Conservation (phyloP, 2,888 invertebrate species). For the Pasiphila rectangulata region DNA sequence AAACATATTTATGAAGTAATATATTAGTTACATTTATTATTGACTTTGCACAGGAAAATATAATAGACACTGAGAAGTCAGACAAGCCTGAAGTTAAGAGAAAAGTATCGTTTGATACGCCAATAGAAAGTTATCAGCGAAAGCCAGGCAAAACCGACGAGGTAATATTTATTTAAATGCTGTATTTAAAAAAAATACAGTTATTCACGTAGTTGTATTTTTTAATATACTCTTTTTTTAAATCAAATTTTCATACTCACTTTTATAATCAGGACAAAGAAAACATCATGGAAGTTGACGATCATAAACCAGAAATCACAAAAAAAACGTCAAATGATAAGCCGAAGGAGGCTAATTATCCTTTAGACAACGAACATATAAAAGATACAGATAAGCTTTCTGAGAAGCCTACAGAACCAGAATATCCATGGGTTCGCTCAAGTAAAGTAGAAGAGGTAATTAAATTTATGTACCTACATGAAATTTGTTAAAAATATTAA, state of each 20-base stretch:
- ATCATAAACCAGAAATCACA: slow-evolving; percentile 28
- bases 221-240: too few species aligned
- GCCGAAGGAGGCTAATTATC: slow-evolving; percentile 34
- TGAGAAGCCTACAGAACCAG: slow-evolving; percentile 29
- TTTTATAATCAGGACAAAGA: slow-evolving; percentile 36
- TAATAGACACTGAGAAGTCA: slow-evolving; percentile 34
- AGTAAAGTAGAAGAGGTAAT: slow-evolving; percentile 34
- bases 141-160: slow-evolving; percentile 41
- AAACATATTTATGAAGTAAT: background rate
- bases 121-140: slow-evolving; percentile 36
- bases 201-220: too few species aligned
- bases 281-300: slow-evolving; percentile 33
- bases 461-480: too few species aligned
- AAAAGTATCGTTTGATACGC: slow-evolving; percentile 39
- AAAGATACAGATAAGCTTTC: too few species aligned
- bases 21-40: background rate
- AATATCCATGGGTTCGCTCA: slow-evolving; percentile 27
- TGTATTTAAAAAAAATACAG: too few species aligned
- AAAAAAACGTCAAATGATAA: slow-evolving; percentile 36
- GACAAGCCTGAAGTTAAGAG: slow-evolving; percentile 40
- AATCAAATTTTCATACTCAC: too few species aligned
- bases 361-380: too few species aligned
- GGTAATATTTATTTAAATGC: slow-evolving; percentile 28
- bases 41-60: slow-evolving; percentile 33
- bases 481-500: background rate